phyloP scores from a whole-genome alignment of 2,113 vertebrate species.

The Galemys pyrenaicus region DNA sequence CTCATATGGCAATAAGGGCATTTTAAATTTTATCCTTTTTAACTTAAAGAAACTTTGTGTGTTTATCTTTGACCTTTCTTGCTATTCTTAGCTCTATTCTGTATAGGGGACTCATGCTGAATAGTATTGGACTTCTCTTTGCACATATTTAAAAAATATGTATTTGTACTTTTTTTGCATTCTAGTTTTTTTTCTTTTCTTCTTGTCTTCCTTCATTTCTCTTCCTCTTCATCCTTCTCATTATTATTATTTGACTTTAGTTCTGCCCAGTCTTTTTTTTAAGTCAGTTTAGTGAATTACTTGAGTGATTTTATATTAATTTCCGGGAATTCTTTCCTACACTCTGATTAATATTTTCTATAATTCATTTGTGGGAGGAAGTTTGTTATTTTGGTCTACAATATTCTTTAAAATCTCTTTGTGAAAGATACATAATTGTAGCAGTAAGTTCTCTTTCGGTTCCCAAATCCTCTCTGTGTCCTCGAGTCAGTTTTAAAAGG shows the following conservation, averaged over 20 bases:
- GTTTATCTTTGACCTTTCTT: background rate
- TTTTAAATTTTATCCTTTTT: background rate
- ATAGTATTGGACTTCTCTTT: background rate
- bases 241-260: background rate
- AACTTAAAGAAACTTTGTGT: background rate
- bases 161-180: background rate
- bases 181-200: background rate
- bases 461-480: constrained; percentile 3
- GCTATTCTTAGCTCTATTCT: background rate
- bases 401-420: constrained; percentile 29
- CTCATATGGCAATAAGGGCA: background rate
- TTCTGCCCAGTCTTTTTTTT: background rate
- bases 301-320: background rate
- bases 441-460: background rate
- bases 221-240: background rate
- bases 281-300: background rate
- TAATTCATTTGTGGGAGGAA: constrained; percentile 5
- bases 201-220: background rate
- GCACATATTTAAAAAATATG: background rate
- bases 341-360: background rate
- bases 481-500: background rate
- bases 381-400: background rate
- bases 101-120: background rate
- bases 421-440: background rate
- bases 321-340: background rate